Base-by-base conservation (phyloP, 2,797 vertebrate genomes). In the Cirrhinus mrigala region DNA sequence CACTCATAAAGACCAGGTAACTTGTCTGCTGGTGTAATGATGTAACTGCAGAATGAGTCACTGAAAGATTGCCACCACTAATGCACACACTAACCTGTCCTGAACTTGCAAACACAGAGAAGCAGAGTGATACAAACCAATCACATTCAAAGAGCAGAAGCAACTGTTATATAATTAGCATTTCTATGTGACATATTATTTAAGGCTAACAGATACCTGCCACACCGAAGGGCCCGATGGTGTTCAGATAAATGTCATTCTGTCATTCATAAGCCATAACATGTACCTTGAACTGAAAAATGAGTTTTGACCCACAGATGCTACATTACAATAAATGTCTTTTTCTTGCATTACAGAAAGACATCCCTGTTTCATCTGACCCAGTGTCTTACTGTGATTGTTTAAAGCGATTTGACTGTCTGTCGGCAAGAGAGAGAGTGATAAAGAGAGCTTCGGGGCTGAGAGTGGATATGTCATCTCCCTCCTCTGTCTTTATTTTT, bases 221-320 rank as follows among this genome's bases (percentile, higher is more conserved):
- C 70, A 18, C 71, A 33, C 20, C 5, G 15, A 64, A 64, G 58
- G 56, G 14, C 20, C 22, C 10, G 10, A 37, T n/a, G 8, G 44
- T 52, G 58, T 76, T 76, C 58, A 76, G 44, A 64, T 75, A 66
- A 75, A 83, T 83, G 81, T 66, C 58, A 83, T 78, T 16, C 12
- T 27, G 50, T 62, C 33, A 69, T n/a, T n/a, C n/a, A 69, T 22
- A 58, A 77, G 33, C 48, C 82, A 69, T 84, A 56, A 84, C 62
- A 62, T 84, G 74, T 15, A 46, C 62, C 48, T 33, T 66, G 62
- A 22, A 52, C 48, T 40, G 33, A 46, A 83, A 64, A 83, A 68
- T 66, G 6, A 68, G 58, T 56, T 77, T 77, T 77, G 82, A 66
- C 73, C 82, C 76, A 37, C 80, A 50, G 81, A 64, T 64, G 70